Conservation (phyloP, 2,113 vertebrate species). For the Alosa alosa region DNA sequence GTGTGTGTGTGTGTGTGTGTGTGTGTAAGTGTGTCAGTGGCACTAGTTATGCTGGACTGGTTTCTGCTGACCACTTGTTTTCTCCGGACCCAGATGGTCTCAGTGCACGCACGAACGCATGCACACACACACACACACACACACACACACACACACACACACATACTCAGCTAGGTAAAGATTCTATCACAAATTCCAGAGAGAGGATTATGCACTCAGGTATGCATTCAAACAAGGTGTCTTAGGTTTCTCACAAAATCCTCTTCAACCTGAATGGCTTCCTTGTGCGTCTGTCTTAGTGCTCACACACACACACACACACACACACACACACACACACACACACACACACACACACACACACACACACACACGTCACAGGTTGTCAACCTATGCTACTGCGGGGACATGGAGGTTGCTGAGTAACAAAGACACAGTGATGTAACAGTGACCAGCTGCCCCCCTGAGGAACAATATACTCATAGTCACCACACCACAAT, state of each 20-base stretch:
- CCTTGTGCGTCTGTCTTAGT: no score
- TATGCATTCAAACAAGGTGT: neutral
- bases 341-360: neutral
- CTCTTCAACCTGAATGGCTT: no score
- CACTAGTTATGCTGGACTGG: neutral
- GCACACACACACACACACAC: neutral
- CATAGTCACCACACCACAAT: neutral
- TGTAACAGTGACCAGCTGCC: neutral
- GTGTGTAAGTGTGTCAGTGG: neutral
- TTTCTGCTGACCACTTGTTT: neutral
- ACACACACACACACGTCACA: neutral
- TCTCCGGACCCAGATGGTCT: neutral
- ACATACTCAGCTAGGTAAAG: neutral
- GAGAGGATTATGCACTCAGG: neutral
- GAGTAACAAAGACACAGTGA: conserved; percentile 1
- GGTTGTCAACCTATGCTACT: neutral
- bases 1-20: neutral
- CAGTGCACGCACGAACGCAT: neutral
- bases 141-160: conserved; percentile 2
- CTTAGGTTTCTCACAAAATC: no score
- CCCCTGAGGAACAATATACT: neutral
- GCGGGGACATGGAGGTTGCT: neutral
- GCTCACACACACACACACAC: neutral
- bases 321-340: neutral
- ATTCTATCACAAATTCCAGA: neutral